Base-by-base conservation (phyloP, 1,140 invertebrate species). In the Cotesia vestalis region DNA sequence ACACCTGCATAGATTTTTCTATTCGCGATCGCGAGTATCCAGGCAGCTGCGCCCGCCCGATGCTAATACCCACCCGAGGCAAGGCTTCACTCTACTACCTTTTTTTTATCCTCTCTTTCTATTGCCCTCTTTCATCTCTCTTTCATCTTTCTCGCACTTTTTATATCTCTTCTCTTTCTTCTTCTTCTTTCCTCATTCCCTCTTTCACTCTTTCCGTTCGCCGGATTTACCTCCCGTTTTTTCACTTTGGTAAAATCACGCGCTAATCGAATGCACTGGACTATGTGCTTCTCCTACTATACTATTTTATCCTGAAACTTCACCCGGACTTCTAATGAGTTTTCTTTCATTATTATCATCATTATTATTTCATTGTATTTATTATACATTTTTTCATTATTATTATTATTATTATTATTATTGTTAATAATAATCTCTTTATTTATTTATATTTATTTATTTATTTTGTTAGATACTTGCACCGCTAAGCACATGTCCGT, bases 1-100 rank as follows among this genome's bases (percentile, higher is more conserved):
- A 71, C 74, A 75, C 74, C 74, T 75, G 74, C 74, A 75, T 75
- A 75, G 71, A 75, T 72, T 75, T 75, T 75, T 75, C 74, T 75
- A 75, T 75, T 73, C 71, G 74, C 74, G 71, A 75, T 75, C 66
- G 61, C 71, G 66, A 69, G 59, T 71, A 71, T 69, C 71, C 71
- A 69, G 74, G 71, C 74, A 69, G 72, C 69, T 72, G 52, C 59
- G 71, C 57, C 68, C 67, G 66, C 64, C 71, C 59, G 60, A 57
- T 66, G 55, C 61, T 73, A 66, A 62, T 69, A 67, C 66, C 64
- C 34, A 34, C 66, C 55, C 66, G 55, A 57, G 35, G 53, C 52
- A 64, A 66, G 59, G 61, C 36, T 67, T 51, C 20, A 40, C 36
- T 66, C 46, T 64, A 46, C 40, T 46, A 46, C 40, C 11, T 46